Evolutionary conservation across 2,113 vertebrate genomes (phyloP).

Genomic region (Dasypus novemcinctus): DNA sequence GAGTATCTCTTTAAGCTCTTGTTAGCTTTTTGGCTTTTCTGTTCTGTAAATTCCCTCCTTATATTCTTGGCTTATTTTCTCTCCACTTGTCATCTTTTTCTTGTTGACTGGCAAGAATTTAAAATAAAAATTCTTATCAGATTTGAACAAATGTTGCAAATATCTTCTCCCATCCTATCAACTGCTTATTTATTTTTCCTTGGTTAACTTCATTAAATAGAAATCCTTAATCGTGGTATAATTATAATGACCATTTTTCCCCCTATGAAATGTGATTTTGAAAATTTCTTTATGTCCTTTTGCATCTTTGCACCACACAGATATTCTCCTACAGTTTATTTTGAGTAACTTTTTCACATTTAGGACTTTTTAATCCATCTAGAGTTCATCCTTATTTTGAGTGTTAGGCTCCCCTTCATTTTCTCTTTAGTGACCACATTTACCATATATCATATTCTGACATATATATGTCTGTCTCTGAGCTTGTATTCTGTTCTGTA

Average conservation of each 20-base stretch:
- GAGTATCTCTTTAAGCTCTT: not conserved
- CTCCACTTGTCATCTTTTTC: not conserved
- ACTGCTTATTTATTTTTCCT: constrained; percentile 22
- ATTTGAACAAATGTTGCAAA: not conserved
- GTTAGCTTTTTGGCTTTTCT: not conserved
- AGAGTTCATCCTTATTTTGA: not conserved
- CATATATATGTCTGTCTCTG: not conserved
- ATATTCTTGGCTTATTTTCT: not conserved
- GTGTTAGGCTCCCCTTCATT: not conserved
- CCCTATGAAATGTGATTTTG: not conserved
- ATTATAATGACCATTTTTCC: not conserved
- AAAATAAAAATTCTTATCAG: not conserved
- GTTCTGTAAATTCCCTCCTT: not conserved
- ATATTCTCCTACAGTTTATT: not conserved
- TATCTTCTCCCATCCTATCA: not conserved
- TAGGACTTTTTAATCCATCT: not conserved
- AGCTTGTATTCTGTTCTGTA: not conserved
- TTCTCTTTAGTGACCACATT: not conserved
- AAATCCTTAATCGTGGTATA: not conserved
- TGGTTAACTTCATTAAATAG: not conserved
- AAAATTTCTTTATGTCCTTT: not conserved
- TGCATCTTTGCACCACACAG: not conserved
- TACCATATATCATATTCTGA: not conserved
- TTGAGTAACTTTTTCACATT: not conserved
- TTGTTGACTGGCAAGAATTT: not conserved